A percentile compares a stretch with the other conserved stretches of the same genome.
Conservation (phyloP, 2,888 invertebrate genomes). For the Heliconius ismenius region DNA sequence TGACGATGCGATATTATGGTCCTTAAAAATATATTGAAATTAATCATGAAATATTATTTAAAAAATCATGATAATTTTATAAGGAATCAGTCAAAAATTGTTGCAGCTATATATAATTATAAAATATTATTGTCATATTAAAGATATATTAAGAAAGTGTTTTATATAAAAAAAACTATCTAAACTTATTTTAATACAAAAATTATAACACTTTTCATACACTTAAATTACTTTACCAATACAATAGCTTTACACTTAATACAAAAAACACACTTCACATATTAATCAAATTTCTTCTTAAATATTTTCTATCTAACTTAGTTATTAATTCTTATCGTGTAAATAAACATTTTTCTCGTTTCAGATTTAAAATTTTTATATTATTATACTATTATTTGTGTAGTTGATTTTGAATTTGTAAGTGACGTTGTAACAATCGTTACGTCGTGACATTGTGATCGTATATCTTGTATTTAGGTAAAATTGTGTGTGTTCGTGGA, state of each 20-base stretch:
- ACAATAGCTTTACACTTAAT: conserved; percentile 17
- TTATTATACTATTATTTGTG: conserved; percentile 64
- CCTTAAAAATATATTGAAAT: neutral
- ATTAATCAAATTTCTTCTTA: conserved; percentile 72
- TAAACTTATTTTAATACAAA: neutral
- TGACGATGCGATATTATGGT: too few species aligned
- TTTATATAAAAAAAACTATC: neutral
- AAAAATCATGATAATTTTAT: neutral
- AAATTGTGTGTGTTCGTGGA: conserved; percentile 79
- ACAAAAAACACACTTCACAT: conserved; percentile 48
- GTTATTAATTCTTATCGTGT: conserved; percentile 77
- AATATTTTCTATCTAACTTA: conserved; percentile 81
- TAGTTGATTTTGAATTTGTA: conserved; percentile 75
- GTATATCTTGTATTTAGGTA: conserved; percentile 76
- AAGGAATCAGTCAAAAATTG: neutral
- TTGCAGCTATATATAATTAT: too few species aligned
- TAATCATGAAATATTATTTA: neutral
- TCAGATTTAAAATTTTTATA: conserved; percentile 74
- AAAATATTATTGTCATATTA: too few species aligned
- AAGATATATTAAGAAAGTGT: too few species aligned
- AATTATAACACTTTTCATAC: neutral
- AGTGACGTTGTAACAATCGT: conserved; percentile 65
- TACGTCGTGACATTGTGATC: conserved; percentile 67
- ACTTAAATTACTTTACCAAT: neutral
- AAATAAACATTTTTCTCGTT: conserved; percentile 79